Conservation (phyloP, 1,140 invertebrate genomes). For the Streblospio benedicti region DNA sequence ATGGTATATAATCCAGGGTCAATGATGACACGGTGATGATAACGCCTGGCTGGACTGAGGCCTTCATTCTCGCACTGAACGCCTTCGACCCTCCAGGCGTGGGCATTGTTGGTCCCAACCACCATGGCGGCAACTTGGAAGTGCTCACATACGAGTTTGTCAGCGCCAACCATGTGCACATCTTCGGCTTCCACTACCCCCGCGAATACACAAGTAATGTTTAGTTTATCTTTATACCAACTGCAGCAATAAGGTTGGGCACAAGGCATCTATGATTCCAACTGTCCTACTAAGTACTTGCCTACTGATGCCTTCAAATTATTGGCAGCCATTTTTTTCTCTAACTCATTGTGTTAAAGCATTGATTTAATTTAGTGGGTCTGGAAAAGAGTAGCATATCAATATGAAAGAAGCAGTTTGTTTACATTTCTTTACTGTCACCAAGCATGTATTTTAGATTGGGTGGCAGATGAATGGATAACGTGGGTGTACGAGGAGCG, state of each 20-base stretch:
- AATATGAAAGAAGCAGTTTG: no score
- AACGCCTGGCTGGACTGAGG: constrained; percentile 9
- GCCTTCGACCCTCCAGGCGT: not conserved
- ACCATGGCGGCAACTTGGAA: constrained; percentile 12
- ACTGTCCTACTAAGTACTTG: no score
- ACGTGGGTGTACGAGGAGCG: constrained; percentile 4
- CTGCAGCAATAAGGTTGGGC: no score
- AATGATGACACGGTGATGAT: constrained; percentile 17
- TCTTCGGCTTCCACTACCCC: constrained; percentile 14
- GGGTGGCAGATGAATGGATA: constrained; percentile 17
- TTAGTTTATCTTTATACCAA: no score
- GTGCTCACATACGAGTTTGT: constrained; percentile 20
- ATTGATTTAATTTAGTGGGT: no score
- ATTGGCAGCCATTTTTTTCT: no score
- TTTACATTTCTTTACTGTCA: no score
- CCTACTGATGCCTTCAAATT: no score
- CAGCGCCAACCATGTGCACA: constrained; percentile 11
- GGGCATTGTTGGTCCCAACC: constrained; percentile 13
- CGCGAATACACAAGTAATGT: constrained; percentile 14
- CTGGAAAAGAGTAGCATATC: no score
- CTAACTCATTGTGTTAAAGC: no score
- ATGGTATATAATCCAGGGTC: constrained; percentile 9
- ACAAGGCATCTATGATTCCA: no score
- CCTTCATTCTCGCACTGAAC: constrained; percentile 9
- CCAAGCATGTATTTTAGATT: no score